Conservation (phyloP, 2,888 invertebrate species). For the Boloria selene region DNA sequence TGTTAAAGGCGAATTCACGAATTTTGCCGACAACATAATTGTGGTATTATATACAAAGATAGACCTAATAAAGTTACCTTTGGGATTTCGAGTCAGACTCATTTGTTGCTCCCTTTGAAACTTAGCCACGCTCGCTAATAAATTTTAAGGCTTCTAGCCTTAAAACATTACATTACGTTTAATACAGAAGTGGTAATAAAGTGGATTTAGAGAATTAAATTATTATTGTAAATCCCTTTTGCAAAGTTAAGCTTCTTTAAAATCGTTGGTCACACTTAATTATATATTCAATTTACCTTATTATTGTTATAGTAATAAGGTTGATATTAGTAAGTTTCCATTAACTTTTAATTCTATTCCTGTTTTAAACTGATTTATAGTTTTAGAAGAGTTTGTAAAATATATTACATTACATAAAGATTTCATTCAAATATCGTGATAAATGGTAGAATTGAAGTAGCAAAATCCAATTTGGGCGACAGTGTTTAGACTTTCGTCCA, state of each 20-base stretch:
- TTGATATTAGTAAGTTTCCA: too few relatives aligned
- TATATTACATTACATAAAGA: too few relatives aligned
- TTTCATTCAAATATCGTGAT: too few relatives aligned
- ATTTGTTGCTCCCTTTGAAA: slow-evolving; percentile 32
- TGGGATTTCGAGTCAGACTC: slow-evolving; percentile 15
- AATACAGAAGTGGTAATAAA: slow-evolving; percentile 10
- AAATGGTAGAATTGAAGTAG: background rate
- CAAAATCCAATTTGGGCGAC: background rate
- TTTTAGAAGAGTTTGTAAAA: too few relatives aligned
- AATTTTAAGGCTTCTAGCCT: slow-evolving; percentile 17
- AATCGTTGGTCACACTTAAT: background rate
- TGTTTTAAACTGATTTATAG: too few relatives aligned
- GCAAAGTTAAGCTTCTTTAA: background rate
- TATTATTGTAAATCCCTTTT: background rate
- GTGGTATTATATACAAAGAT: slow-evolving; percentile 23
- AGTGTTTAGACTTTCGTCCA: background rate
- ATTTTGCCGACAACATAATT: slow-evolving; percentile 22
- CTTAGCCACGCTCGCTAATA: slow-evolving; percentile 12
- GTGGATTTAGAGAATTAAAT: background rate
- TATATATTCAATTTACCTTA: background rate
- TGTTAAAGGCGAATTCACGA: slow-evolving; percentile 34
- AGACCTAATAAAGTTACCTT: slow-evolving; percentile 32
- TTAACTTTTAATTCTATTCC: too few relatives aligned
- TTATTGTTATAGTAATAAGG: too few relatives aligned
- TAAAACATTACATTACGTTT: slow-evolving; percentile 11